phyloP scores from a whole-genome alignment of 2,113 vertebrate genomes.

The Todiramphus saurophagus region DNA sequence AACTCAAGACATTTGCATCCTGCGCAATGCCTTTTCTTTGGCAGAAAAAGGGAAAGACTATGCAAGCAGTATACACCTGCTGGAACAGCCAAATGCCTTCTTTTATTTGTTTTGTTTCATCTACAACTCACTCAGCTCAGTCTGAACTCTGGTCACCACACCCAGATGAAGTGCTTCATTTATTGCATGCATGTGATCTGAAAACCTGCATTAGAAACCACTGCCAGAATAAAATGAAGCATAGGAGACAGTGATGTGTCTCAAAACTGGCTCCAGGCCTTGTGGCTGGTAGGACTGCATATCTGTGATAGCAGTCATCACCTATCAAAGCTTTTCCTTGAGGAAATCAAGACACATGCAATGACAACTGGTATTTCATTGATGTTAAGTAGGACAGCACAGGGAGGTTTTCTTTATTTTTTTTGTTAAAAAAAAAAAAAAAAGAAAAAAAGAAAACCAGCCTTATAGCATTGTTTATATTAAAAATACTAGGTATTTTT shows the following conservation, averaged over 20 bases:
- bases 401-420: not conserved
- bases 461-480: not conserved
- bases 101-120: not conserved
- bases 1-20: not conserved
- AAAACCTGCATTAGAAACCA: not conserved
- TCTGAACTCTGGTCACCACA: not conserved
- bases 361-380: not conserved
- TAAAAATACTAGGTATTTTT: not conserved
- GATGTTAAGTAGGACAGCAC: not conserved
- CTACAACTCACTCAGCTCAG: not conserved
- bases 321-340: not conserved
- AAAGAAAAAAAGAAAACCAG: not conserved
- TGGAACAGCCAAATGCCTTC: not conserved
- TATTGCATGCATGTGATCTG: not conserved
- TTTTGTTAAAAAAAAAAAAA: no score
- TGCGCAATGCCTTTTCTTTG: not conserved
- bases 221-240: not conserved
- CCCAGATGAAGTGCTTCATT: not conserved
- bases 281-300: not conserved
- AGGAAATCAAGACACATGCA: not conserved
- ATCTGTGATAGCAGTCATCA: not conserved
- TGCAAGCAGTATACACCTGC: not conserved
- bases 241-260: not conserved
- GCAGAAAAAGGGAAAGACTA: not conserved
- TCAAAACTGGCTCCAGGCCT: not conserved